These are phyloP conservation scores for Columbina picui DNA, from an alignment of 2,113 vertebrate species.

Conservation along the genomic window DNA sequence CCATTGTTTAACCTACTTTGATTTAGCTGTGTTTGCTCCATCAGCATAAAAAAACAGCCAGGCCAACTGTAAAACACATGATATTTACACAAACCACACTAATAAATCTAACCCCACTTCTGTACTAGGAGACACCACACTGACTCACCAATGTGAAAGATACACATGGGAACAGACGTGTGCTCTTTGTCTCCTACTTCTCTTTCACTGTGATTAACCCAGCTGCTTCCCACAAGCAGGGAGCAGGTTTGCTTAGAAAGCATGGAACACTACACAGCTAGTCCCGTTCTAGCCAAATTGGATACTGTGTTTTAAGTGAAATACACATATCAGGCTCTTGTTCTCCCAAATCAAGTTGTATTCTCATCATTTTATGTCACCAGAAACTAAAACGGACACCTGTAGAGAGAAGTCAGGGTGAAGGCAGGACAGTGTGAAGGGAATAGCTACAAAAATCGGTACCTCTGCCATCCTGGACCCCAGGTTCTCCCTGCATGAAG, in stretches of 20 bases:
- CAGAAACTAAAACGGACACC: not conserved
- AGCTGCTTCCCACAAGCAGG: not conserved
- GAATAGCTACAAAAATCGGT: not conserved
- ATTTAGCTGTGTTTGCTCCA: not conserved
- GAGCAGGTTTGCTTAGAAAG: not conserved
- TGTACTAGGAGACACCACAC: not conserved
- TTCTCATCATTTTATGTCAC: not conserved
- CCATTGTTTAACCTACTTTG: not conserved
- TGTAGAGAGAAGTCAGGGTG: not conserved
- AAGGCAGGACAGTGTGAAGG: not conserved
- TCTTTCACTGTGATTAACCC: not conserved
- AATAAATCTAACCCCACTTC: not conserved
- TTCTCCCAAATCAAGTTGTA: not conserved
- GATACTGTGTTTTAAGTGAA: not conserved
- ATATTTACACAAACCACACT: not conserved
- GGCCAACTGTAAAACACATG: not conserved
- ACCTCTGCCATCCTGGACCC: not conserved
- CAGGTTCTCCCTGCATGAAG: not conserved
- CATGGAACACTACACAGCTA: not conserved
- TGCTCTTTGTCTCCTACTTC: not conserved
- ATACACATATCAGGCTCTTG: not conserved
- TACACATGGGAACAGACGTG: rapidly evolving
- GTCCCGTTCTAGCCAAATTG: not conserved
- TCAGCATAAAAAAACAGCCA: not conserved
- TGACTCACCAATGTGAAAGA: not conserved